Conservation (phyloP, 2,113 vertebrate species). For the Triplophysa tibetana region DNA sequence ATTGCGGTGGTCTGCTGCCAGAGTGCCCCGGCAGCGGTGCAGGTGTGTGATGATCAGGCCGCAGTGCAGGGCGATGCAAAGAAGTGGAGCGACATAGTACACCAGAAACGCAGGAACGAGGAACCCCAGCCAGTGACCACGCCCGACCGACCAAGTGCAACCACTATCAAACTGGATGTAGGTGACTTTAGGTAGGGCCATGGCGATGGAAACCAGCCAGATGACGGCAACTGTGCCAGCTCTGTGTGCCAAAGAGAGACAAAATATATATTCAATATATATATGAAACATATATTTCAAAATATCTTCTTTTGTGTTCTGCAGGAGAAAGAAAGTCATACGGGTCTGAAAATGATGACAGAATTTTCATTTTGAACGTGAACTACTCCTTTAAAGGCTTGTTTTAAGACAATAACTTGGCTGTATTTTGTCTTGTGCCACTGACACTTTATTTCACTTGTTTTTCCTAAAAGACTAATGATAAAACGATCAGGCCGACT, state of each 20-base stretch:
- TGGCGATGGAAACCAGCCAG: conserved; percentile 66
- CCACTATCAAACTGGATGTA: conserved; percentile 65
- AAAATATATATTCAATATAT: neutral
- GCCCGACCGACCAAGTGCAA: conserved; percentile 65
- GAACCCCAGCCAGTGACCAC: conserved; percentile 65
- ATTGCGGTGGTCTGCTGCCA: conserved; percentile 63
- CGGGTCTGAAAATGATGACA: no score
- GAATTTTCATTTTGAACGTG: no score
- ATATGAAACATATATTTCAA: no score
- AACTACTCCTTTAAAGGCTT: neutral
- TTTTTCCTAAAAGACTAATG: no score
- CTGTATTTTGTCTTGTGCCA: neutral
- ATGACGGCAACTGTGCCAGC: conserved; percentile 57
- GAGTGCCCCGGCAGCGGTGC: conserved; percentile 52
- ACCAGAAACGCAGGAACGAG: conserved; percentile 70
- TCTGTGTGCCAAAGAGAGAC: conserved; percentile 43
- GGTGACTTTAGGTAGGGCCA: conserved; percentile 70
- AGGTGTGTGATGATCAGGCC: conserved; percentile 68
- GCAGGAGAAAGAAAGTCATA: no score
- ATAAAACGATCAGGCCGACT: no score
- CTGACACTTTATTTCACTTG: neutral
- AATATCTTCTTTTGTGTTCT: no score
- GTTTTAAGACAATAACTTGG: neutral
- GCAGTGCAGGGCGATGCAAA: conserved; percentile 67
- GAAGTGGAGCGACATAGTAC: conserved; percentile 66